Percentiles rank a stretch among this genome's conserved stretches.
phyloP scores from a whole-genome alignment of 2,797 vertebrate species.

The Thunnus albacares region DNA sequence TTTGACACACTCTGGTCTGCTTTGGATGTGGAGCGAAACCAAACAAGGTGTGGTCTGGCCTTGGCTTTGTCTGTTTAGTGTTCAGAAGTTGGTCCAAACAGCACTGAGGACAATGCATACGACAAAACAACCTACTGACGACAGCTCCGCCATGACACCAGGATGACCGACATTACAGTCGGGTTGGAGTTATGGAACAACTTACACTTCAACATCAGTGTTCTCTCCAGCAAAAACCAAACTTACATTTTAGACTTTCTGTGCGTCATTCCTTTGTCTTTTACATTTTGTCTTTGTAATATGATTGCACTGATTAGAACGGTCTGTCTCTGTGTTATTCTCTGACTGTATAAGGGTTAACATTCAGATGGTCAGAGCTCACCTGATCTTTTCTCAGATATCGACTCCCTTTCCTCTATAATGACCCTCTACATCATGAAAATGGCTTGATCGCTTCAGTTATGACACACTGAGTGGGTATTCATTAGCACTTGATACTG shows the following conservation, averaged over 20 bases:
- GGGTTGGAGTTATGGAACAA: constrained; percentile 17
- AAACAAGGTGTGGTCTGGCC: constrained; percentile 74
- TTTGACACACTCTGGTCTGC: constrained; percentile 76
- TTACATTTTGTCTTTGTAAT: constrained; percentile 5
- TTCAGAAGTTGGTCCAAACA: constrained; percentile 60
- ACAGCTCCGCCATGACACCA: constrained; percentile 43
- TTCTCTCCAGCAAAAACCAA: background rate
- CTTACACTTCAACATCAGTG: background rate
- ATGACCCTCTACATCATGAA: constrained; percentile 77
- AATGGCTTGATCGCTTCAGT: constrained; percentile 79
- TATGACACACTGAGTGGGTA: constrained; percentile 78
- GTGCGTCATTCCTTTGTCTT: background rate
- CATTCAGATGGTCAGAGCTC: constrained; percentile 67
- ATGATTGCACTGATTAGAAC: constrained; percentile 13
- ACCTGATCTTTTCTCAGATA: constrained; percentile 74
- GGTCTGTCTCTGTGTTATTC: background rate
- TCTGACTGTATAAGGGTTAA: constrained; percentile 58
- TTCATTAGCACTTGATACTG: constrained; percentile 81
- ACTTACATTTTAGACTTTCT: background rate
- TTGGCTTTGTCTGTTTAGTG: constrained; percentile 59
- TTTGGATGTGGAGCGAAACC: constrained; percentile 77
- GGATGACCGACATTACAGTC: background rate
- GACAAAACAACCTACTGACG: constrained; percentile 31
- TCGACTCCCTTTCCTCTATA: constrained; percentile 73
- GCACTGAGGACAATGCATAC: constrained; percentile 33